Base-by-base conservation (phyloP, 2,113 vertebrate genomes). In the Microcebus lehilahytsara region DNA sequence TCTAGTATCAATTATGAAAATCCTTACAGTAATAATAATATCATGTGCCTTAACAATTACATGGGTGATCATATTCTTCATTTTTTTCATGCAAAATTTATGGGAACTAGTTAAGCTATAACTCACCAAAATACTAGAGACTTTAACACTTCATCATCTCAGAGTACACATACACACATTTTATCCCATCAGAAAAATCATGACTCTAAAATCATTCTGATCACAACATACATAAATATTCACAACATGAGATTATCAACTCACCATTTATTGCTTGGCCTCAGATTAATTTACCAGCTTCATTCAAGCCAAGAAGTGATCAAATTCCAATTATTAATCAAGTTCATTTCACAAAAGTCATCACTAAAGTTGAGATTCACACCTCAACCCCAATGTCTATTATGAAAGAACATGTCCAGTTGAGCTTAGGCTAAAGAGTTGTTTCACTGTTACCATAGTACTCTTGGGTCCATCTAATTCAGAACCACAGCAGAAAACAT, bases 211-310 rank as follows among this genome's bases (percentile, higher is more conserved):
- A 62, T 13, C 49, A 86, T 93, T 64, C 74, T 95, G 27, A 84
- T 71, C 34, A 80, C 25, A 93, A 85, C 5, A 72, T 60, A 85
- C 77, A 84, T 37, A 69, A 96, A 95, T 71, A 96, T 62, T 94
- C 42, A 91, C 64, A 95, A 95, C 14, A 53, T 62, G 25, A 53
- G 19, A 17, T 88, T 69, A 90, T 64, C 90, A 95, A 95, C 96
- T 98, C 75, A 95, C 85, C 92, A 93, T 96, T 98, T 96, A 96
- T 32, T 95, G 81, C 37, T 72, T 51, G 84, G 72, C 51, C 91
- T 98, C 89, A 91, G 91, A 95, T 9, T 97, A 97, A 85, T 64
- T 80, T 71, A 89, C 32, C 81, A 97, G 78, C 87, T 95, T 94
- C 66, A 77, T 49, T 69, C 60, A 93, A n/a, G 53, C 13, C 62